Conservation (phyloP, 2,113 vertebrate genomes). For the Rafetus swinhoei region DNA sequence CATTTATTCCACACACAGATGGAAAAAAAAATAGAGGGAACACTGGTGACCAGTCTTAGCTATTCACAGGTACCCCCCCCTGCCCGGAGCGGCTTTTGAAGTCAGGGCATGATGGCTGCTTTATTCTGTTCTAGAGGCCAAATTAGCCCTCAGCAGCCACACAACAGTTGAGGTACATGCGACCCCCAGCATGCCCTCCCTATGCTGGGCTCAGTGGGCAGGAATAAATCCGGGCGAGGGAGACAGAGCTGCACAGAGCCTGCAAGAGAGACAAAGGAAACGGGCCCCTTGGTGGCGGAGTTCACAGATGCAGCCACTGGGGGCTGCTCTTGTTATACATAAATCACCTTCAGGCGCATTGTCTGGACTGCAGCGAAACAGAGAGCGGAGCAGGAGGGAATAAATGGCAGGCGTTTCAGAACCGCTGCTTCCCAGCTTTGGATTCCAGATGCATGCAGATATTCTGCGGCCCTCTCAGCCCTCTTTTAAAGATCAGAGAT, state of each 20-base stretch:
- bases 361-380: neutral
- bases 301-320: constrained; percentile 53
- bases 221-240: neutral
- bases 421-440: neutral
- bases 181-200: neutral
- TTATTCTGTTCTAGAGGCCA: neutral
- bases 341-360: neutral
- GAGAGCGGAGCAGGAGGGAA: neutral
- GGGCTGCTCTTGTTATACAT: constrained; percentile 64
- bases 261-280: neutral
- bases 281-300: neutral
- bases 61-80: neutral
- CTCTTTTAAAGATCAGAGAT: constrained; percentile 9
- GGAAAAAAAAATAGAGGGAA: too few species aligned
- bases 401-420: constrained; percentile 1
- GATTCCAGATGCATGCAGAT: neutral
- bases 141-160: neutral
- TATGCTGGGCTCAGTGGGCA: neutral
- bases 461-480: neutral
- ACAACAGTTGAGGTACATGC: neutral
- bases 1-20: too few species aligned
- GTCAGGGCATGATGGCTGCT: neutral
- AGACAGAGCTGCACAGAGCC: neutral
- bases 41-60: fast-evolving
- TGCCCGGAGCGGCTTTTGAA: neutral